A percentile compares a stretch with the other conserved stretches of the same genome.
These are phyloP conservation scores for Vidua macroura DNA, from an alignment of 2,113 vertebrate genomes.

Conservation along the genomic window DNA sequence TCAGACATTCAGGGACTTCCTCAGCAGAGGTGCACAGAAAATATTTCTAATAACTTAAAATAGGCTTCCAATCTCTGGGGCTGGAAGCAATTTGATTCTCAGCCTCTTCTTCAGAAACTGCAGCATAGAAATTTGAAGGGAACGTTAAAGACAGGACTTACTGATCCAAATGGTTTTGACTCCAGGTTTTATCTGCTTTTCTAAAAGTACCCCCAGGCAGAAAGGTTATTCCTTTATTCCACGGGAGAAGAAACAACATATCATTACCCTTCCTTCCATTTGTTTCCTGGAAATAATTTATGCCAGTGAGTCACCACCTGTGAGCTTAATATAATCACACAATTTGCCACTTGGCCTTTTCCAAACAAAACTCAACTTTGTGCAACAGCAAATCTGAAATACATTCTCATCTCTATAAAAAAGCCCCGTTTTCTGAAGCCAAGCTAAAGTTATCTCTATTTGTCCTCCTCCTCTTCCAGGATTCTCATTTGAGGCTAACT, in stretches of 20 bases:
- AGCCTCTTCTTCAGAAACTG: not conserved
- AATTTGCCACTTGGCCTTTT: not conserved
- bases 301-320: not conserved
- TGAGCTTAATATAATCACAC: not conserved
- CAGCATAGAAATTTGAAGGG: not conserved
- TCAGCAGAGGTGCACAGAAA: not conserved
- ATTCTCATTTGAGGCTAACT: not conserved
- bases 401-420: not conserved
- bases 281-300: conserved; percentile 34
- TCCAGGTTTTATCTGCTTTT: not conserved
- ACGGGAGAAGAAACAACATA: not conserved
- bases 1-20: not conserved
- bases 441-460: not conserved
- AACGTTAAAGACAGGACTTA: not conserved
- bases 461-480: not conserved
- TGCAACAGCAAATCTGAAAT: not conserved
- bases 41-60: not conserved
- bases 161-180: not conserved
- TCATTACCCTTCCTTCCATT: not conserved
- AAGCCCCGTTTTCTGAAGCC: not conserved
- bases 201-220: not conserved
- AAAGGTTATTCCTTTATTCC: not conserved
- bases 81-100: not conserved
- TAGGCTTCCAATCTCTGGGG: not conserved
- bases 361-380: not conserved